phyloP scores from a whole-genome alignment of 2,113 vertebrate species.

The Anarrhichthys ocellatus region DNA sequence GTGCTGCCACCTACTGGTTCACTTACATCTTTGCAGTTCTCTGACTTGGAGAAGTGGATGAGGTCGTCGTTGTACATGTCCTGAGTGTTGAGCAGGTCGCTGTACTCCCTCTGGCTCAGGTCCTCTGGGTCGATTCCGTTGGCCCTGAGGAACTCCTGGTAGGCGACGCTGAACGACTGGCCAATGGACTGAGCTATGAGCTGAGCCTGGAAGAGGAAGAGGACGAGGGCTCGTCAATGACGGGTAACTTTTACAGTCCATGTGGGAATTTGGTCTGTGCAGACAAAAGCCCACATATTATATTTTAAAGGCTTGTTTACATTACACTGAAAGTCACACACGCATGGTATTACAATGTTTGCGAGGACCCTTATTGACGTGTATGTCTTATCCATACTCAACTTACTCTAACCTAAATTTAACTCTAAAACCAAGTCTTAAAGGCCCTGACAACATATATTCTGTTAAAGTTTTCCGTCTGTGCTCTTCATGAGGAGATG shows the following conservation, averaged over 20 bases:
- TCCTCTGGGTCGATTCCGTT: slow-evolving; percentile 98
- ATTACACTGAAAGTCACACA: too few relatives aligned
- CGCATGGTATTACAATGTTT: too few relatives aligned
- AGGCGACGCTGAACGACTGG: slow-evolving; percentile 96
- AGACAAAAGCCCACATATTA: too few relatives aligned
- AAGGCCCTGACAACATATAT: too few relatives aligned
- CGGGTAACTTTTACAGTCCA: not conserved
- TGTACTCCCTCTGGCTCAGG: slow-evolving; percentile 97
- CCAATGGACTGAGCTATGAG: slow-evolving; percentile 98
- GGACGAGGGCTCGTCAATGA: not conserved
- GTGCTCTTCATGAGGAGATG: too few relatives aligned
- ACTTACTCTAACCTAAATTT: too few relatives aligned
- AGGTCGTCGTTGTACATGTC: slow-evolving; percentile 99
- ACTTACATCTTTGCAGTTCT: slow-evolving; percentile 98
- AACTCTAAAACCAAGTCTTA: too few relatives aligned
- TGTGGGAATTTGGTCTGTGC: too few relatives aligned
- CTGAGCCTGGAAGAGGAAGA: slow-evolving; percentile 87
- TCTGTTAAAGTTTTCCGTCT: too few relatives aligned
- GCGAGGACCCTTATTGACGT: too few relatives aligned
- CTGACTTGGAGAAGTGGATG: slow-evolving; percentile 98
- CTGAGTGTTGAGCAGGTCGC: slow-evolving; percentile 97
- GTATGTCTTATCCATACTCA: too few relatives aligned
- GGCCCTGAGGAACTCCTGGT: slow-evolving; percentile 97
- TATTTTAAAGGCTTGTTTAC: too few relatives aligned
- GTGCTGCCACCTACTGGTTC: slow-evolving; percentile 47